Percentiles rank a stretch among this genome's conserved stretches.
Conservation (phyloP, 2,888 invertebrate genomes). For the Ligdia adustata region DNA sequence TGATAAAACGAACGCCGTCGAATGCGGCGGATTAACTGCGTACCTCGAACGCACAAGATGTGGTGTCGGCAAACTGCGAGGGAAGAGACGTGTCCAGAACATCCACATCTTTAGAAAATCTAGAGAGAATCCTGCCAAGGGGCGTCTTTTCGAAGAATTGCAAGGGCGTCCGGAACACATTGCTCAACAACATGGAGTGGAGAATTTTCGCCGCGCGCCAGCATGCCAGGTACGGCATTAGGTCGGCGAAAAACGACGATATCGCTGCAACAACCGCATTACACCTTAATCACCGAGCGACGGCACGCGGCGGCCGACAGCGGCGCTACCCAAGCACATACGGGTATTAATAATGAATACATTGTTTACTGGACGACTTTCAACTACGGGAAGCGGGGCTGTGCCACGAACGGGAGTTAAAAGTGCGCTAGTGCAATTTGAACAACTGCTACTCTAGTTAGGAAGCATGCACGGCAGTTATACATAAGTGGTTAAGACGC, state of each 20-base stretch:
- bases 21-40: conserved; percentile 60
- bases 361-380: conserved; percentile 56
- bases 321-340: no score
- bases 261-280: conserved; percentile 86
- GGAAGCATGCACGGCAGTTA: conserved; percentile 32
- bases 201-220: conserved; percentile 86
- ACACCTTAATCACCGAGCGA: conserved; percentile 39
- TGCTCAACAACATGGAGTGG: conserved; percentile 84
- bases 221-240: conserved; percentile 88
- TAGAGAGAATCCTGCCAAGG: conserved; percentile 88
- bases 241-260: conserved; percentile 86
- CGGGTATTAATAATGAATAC: conserved; percentile 68
- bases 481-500: conserved; percentile 3
- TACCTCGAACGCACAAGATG: conserved; percentile 90
- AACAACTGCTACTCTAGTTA: conserved; percentile 27
- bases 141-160: conserved; percentile 92
- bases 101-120: conserved; percentile 91
- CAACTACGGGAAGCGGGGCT: conserved; percentile 19
- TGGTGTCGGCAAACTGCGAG: conserved; percentile 86
- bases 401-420: conserved; percentile 9
- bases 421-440: conserved; percentile 22
- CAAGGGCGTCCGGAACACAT: conserved; percentile 87
- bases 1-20: conserved; percentile 1
- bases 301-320: neutral
- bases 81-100: conserved; percentile 88